Evolutionary conservation across 2,113 vertebrate species (phyloP), one percentile per base, ranked within the genome.

Genomic region (Corydoras maculifer): DNA sequence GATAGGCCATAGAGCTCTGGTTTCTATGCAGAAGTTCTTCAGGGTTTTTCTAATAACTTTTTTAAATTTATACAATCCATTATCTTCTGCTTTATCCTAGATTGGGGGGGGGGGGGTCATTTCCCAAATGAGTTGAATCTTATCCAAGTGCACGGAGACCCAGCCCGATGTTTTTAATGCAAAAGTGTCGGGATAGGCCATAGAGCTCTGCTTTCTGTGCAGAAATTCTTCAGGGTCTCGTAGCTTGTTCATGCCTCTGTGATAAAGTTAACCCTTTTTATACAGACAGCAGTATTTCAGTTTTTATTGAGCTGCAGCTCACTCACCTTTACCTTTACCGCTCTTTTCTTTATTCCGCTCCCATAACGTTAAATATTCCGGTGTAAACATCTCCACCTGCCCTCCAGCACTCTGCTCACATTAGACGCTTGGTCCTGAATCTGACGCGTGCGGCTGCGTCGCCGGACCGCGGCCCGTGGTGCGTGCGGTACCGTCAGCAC

Each of bases 401-500:
- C 68, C 51, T 29, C n/a, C 25, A 76, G 71, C 78, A 77, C 78
- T 79, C 69, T 65, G 77, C 74, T 79, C 74, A 73, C 74, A 79
- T 79, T 73, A 79, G 55, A 83, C 82, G 79, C 58, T 49, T 65
- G 4, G 12, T 32, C 68, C 14, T 51, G 3, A 29, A 30, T 13
- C 43, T 32, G 9, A 86, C 14, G 65, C 29, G 29, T 55, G 32
- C 25, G 12, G 59, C 25, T 6, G 14, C 14, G 12, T 14, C 15
- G 4, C 58, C 12, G 43, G 68, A 62, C 59, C 9, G 55, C n/a
- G 10, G 43, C 18, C 8, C 29, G 60, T 60, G 15, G 11, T 11
- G 57, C 35, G 4, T 0, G 4, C 7, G 35, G 4, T 3, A n/a
- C 62, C 48, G 66, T 71, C 59, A 68, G 54, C 8, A 31, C 51